Evolutionary conservation across 2,113 vertebrate species (phyloP), one percentile per base, ranked within the genome.

Genomic region (Forbesichthys papilliferus): DNA sequence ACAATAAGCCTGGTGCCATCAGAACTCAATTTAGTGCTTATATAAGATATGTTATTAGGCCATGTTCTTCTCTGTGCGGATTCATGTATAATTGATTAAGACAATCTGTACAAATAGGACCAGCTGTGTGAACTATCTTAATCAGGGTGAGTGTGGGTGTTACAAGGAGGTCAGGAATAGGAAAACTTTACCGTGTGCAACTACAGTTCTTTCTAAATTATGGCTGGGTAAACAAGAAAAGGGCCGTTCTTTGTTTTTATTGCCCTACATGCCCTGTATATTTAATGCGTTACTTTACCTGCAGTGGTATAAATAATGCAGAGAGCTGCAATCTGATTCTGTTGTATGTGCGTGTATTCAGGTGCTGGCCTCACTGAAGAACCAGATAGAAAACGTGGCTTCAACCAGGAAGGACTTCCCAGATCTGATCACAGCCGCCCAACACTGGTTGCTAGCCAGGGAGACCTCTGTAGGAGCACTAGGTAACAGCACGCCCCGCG

Each of bases 361-460:
- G 98, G 96, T 99, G 58, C 93, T 99, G 11, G 96, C 96, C 54
- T 96, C 93, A 55, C 91, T 99, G 82, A 99, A 97, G 90, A 95
- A 95, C 86, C 96, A 97, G 92, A 98, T 98, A 5, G 98, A 99
- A 53, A 90, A 95, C 77, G 91, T 94, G 84, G 93, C 94, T 42
- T 91, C 91, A 0, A 34, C 83, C 61, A 94, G 93, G 85, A 94
- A 93, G 81, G 95, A 98, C 84, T 98, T 98, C 59, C 87, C 94
- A 0, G 90, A 92, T 64, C 90, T 96, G 80, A 94, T 99, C 49
- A 88, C 93, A 49, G 92, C 96, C 33, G 96, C 96, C 42, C 96
- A 98, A 59, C 95, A 97, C 73, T 96, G 96, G 89, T 87, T 99
- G 73, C 91, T 98, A 71, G 93, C 94, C 75, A 93, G 96, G 33